Conservation (phyloP, 2,113 vertebrate genomes). For the Halcyon malimbica region DNA sequence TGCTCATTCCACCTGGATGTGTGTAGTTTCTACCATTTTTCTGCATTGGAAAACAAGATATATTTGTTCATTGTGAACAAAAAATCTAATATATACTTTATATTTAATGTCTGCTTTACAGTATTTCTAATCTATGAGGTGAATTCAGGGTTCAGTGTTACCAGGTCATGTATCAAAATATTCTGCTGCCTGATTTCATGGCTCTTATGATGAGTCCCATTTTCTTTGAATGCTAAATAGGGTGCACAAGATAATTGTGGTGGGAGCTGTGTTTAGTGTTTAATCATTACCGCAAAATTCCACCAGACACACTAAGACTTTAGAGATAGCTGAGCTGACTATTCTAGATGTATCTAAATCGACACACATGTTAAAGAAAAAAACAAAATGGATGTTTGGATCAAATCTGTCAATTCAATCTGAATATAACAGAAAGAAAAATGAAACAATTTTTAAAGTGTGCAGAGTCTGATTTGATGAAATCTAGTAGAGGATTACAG, state of each 20-base stretch:
- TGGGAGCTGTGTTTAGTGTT: neutral
- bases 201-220: neutral
- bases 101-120: neutral
- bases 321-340: neutral
- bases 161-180: neutral
- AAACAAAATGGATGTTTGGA: neutral
- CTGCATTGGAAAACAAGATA: neutral
- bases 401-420: neutral
- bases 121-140: neutral
- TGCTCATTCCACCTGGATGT: neutral
- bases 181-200: neutral
- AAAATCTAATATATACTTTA: neutral
- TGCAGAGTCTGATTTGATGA: neutral
- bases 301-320: neutral
- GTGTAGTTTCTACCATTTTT: neutral
- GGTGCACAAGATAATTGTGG: neutral
- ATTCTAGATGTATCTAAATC: neutral
- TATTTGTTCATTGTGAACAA: neutral
- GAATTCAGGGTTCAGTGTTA: neutral
- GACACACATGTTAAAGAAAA: neutral
- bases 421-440: neutral
- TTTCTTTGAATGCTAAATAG: neutral
- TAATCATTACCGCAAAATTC: neutral
- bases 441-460: neutral
- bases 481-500: neutral